A percentile compares a stretch with the other conserved stretches of the same genome.
These are phyloP conservation scores for Hirundo rustica DNA, from an alignment of 2,797 vertebrate genomes.

Conservation along the genomic window DNA sequence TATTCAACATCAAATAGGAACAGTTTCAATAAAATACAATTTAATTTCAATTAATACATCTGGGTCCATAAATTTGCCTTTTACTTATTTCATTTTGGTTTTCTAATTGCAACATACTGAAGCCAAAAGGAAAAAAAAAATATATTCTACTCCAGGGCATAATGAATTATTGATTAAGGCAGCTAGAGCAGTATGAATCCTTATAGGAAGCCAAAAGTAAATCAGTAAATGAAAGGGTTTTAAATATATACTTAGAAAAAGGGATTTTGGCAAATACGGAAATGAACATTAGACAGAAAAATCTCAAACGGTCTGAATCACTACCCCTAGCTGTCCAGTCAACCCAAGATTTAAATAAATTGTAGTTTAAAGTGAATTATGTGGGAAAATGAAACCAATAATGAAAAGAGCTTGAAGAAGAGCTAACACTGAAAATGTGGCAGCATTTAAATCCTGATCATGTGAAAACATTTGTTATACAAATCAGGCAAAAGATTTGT, in stretches of 20 bases:
- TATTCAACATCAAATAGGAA: not conserved
- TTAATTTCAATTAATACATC: conserved; percentile 7
- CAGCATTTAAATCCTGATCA: not conserved
- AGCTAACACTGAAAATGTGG: not conserved
- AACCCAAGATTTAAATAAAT: not conserved
- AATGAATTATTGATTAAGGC: conserved; percentile 57
- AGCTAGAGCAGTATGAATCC: not conserved
- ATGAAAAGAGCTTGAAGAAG: not conserved
- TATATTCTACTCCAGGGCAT: not conserved
- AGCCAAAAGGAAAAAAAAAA: not conserved
- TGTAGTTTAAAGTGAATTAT: not conserved
- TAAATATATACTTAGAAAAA: not conserved
- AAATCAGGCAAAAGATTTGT: not conserved
- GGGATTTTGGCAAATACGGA: not conserved
- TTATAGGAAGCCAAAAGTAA: conserved; percentile 20
- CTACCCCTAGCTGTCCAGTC: not conserved
- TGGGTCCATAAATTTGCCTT: not conserved
- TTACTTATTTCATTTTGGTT: conserved; percentile 17
- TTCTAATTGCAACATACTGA: not conserved
- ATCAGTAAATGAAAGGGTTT: conserved; percentile 27
- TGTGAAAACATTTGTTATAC: not conserved
- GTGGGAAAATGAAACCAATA: not conserved
- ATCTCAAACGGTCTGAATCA: not conserved
- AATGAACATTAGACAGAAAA: not conserved
- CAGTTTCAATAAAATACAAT: not conserved